Conservation (phyloP, 2,113 vertebrate species). For the Sialia sialis region DNA sequence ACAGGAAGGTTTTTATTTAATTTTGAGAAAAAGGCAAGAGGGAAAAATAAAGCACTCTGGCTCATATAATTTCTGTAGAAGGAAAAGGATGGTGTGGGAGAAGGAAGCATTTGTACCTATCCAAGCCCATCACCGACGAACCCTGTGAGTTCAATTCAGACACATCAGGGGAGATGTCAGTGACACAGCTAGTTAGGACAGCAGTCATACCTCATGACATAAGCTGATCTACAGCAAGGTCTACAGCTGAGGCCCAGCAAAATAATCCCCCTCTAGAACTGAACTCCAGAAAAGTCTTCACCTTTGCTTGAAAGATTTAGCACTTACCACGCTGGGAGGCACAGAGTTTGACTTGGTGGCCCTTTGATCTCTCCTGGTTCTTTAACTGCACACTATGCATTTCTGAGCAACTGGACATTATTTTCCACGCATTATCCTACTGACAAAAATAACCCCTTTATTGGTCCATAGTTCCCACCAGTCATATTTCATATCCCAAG, state of each 20-base stretch:
- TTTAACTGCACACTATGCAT: background rate
- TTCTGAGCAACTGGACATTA: background rate
- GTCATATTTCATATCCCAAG: constrained; percentile 20
- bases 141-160: background rate
- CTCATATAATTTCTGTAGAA: background rate
- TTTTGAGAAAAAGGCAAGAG: background rate
- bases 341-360: background rate
- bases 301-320: background rate
- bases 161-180: background rate
- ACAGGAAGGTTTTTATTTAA: background rate
- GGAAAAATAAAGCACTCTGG: background rate
- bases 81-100: background rate
- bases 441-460: background rate
- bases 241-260: background rate
- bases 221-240: background rate
- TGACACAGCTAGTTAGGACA: background rate
- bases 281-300: background rate
- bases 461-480: background rate
- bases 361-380: background rate
- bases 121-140: background rate
- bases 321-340: background rate
- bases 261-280: background rate
- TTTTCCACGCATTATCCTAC: background rate
- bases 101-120: background rate
- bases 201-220: background rate